Percentiles rank a stretch among this genome's conserved stretches.
phyloP scores from a whole-genome alignment of 2,797 vertebrate genomes.

The Myripristis murdjan region DNA sequence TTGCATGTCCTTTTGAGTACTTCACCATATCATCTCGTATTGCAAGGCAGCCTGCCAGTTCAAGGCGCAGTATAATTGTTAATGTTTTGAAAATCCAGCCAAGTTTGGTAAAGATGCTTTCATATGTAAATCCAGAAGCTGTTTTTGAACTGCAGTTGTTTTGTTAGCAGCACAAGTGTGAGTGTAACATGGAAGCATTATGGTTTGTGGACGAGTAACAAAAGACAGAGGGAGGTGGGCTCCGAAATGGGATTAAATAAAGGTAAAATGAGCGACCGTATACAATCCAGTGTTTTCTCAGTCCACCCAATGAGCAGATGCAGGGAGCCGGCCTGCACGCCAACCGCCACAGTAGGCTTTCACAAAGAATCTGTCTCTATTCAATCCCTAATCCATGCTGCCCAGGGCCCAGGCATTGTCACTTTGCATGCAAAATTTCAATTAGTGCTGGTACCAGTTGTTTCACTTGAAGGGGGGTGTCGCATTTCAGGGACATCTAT shows the following conservation, averaged over 20 bases:
- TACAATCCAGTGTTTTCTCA: conserved; percentile 82
- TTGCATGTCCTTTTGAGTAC: conserved; percentile 3
- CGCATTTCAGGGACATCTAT: conserved; percentile 79
- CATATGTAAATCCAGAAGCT: conserved; percentile 79
- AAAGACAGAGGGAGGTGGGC: conserved; percentile 69
- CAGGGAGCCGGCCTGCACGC: conserved; percentile 81
- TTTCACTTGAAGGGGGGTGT: conserved; percentile 82
- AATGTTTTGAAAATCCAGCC: conserved; percentile 73
- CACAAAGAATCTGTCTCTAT: conserved; percentile 89
- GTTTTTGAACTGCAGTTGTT: conserved; percentile 71
- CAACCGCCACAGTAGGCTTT: conserved; percentile 87
- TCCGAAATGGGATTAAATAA: conserved; percentile 82
- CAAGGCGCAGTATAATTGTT: conserved; percentile 66
- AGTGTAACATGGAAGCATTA: conserved; percentile 73
- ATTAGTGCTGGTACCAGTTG: conserved; percentile 91
- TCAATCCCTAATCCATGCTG: conserved; percentile 87
- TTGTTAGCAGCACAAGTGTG: conserved; percentile 52
- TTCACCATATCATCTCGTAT: conserved; percentile 2
- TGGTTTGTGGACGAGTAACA: conserved; percentile 71
- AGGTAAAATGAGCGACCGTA: conserved; percentile 83
- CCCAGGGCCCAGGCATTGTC: conserved; percentile 86
- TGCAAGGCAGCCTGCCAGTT: conserved; percentile 56
- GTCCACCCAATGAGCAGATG: conserved; percentile 85
- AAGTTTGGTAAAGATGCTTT: conserved; percentile 82
- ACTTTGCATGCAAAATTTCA: conserved; percentile 91